These are phyloP conservation scores for Bombus affinis DNA, from an alignment of 1,140 invertebrate species.

Conservation along the genomic window DNA sequence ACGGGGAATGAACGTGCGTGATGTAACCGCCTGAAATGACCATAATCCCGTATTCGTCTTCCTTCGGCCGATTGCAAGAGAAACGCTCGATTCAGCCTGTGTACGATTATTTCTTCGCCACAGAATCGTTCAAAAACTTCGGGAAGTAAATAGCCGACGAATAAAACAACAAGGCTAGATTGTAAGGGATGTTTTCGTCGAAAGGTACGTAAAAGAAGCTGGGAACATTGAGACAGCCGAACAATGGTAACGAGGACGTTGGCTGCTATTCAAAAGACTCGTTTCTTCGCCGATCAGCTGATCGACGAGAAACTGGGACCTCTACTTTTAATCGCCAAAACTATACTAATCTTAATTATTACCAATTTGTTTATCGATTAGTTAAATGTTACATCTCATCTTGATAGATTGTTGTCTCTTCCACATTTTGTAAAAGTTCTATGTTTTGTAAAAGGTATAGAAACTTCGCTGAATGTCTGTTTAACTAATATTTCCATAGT, in stretches of 20 bases:
- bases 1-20: background rate
- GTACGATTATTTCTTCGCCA: background rate
- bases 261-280: constrained; percentile 18
- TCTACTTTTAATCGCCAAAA: background rate
- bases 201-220: background rate
- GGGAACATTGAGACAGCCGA: background rate
- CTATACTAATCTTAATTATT: background rate
- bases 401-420: no score
- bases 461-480: no score
- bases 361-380: background rate
- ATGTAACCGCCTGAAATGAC: constrained; percentile 4
- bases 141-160: background rate
- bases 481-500: no score
- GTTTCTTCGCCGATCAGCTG: background rate
- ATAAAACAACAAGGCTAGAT: background rate
- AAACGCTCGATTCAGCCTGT: no score
- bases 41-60: background rate
- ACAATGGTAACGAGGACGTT: constrained; percentile 12
- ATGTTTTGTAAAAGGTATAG: no score
- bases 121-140: no score
- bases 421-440: no score
- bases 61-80: background rate
- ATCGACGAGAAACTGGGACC: background rate
- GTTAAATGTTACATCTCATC: background rate
- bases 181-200: background rate